Evolutionary conservation across 2,797 vertebrate genomes (phyloP).

Genomic region (Smutsia temminckii): DNA sequence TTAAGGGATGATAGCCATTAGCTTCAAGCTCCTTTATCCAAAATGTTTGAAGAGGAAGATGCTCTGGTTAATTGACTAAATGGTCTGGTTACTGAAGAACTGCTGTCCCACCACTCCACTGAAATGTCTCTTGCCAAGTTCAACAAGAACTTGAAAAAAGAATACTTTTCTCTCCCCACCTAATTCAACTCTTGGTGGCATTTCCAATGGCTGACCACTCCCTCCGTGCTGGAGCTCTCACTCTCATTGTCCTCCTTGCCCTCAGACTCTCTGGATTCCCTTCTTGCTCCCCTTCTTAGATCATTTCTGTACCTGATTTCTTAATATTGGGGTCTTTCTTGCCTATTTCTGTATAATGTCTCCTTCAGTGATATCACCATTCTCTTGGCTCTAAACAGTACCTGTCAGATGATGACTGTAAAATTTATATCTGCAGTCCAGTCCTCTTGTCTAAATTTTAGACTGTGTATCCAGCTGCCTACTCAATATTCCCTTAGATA

Average conservation of each 20-base stretch:
- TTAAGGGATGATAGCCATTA: background rate
- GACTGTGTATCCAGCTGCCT: background rate
- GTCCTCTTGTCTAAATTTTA: background rate
- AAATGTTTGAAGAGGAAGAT: background rate
- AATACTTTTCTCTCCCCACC: background rate
- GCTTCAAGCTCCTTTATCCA: background rate
- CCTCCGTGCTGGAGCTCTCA: background rate
- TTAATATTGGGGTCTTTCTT: background rate
- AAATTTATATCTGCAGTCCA: background rate
- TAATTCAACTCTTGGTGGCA: background rate
- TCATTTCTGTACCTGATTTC: background rate
- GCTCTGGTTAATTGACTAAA: background rate
- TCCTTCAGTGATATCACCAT: background rate
- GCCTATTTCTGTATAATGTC: background rate
- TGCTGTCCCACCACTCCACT: background rate
- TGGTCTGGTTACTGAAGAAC: background rate
- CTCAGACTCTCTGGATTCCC: background rate
- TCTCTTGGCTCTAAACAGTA: constrained; percentile 5
- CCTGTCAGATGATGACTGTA: background rate
- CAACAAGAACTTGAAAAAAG: constrained; percentile 28
- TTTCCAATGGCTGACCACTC: background rate
- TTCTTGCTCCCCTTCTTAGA: background rate
- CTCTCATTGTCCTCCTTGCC: background rate
- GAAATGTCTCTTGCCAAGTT: background rate
- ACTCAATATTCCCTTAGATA: background rate